phyloP scores from a whole-genome alignment of 2,113 vertebrate species.

The Elephantulus edwardii region DNA sequence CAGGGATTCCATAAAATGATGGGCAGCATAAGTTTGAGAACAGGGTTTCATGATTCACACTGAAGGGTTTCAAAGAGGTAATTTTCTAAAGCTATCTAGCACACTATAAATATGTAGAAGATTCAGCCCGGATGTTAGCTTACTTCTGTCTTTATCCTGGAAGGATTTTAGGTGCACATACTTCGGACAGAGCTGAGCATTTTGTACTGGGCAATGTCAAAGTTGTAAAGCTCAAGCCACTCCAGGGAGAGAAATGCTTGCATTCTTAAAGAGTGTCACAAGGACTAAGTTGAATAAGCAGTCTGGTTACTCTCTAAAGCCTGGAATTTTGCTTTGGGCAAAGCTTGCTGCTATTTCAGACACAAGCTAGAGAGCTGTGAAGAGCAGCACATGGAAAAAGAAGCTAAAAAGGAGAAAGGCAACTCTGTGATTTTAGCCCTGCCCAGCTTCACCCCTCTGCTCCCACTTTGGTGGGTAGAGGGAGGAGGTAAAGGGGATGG shows the following conservation, averaged over 20 bases:
- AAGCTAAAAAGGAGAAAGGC: neutral
- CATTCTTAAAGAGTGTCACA: neutral
- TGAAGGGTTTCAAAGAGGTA: conserved; percentile 4
- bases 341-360: neutral
- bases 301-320: neutral
- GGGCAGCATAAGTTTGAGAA: neutral
- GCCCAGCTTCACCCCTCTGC: too few species aligned
- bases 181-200: neutral
- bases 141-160: neutral
- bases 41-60: neutral
- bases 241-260: conserved; percentile 17
- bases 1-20: neutral
- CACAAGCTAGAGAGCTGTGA: neutral
- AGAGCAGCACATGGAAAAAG: neutral
- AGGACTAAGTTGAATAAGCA: neutral
- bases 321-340: conserved; percentile 34
- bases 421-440: too few species aligned
- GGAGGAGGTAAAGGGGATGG: too few species aligned
- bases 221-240: conserved; percentile 24
- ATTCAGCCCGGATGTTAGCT: neutral
- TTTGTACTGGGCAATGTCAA: neutral
- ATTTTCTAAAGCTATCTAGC: neutral
- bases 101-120: neutral
- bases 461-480: too few species aligned
- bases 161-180: neutral